Base-by-base conservation (phyloP, 1,140 invertebrate genomes). In the Rhyacophila brunnea region DNA sequence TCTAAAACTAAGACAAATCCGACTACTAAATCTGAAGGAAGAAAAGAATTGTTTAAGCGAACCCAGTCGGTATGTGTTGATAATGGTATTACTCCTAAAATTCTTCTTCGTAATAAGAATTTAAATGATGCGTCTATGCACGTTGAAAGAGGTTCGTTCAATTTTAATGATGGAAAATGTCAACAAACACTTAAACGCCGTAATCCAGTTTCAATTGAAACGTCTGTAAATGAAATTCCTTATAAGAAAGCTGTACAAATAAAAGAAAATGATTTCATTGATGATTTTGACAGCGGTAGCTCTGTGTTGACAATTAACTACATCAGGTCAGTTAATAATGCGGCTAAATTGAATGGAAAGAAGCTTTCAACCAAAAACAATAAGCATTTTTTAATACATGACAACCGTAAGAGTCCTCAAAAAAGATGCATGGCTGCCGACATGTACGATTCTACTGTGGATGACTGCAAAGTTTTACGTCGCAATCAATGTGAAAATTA, bases 281-380 rank as follows among this genome's bases (percentile, higher is more conserved):
- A 62, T 34, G 50, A 50, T 28, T 56, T 48, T 15, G 60, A 62
- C 34, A 63, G 61, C 42, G 19, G 36, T 13, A 64, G 62, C 48
- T 64, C 62, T 5, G 62, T 64, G 18, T 48, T 64, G 38, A 64
- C 62, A 4, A 45, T 47, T 6, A 64, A 59, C 40, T 64, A 64
- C 23, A 64, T 64, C 10, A 48, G 46, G 42, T 59, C 57, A 49
- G 53, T 56, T 15, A 64, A 60, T 45, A 23, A 48, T 35, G 50
- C 49, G 44, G 36, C 47, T n/a, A 50, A 58, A 58, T 32, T 44
- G 7, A 51, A 50, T 45, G 32, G 18, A 18, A 50, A 44, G 46
- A 48, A 48, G 11, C n/a, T 10, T 20, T 44, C n/a, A 43, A 14
- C 19, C 14, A 15, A 43, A 13, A 44, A 43, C 1, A 53, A 53